Conservation (phyloP, 2,113 vertebrate genomes). For the Hiodon alosoides region DNA sequence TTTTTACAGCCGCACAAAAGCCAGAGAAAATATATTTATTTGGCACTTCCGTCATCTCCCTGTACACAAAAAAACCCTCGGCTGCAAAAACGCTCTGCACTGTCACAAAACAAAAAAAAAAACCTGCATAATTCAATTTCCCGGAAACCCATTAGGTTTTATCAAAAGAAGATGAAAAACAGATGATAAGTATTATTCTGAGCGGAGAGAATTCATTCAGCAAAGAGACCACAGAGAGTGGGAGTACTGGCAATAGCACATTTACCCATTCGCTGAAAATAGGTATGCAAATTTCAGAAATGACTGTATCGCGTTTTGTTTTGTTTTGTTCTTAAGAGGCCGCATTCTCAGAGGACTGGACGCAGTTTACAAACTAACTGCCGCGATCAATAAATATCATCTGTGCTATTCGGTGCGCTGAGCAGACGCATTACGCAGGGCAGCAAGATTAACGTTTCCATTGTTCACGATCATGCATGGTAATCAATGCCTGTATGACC, state of each 20-base stretch:
- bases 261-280: slow-evolving; percentile 17
- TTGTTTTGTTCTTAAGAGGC: slow-evolving; percentile 23
- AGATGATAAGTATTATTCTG: slow-evolving; percentile 58
- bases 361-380: too few species aligned
- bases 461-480: background rate
- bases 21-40: slow-evolving; percentile 2
- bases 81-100: slow-evolving; percentile 54
- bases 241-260: slow-evolving; percentile 31
- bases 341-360: too few species aligned
- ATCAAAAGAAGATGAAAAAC: slow-evolving; percentile 65
- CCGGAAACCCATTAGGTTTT: slow-evolving; percentile 65
- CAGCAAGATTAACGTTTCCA: background rate
- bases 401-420: too few species aligned
- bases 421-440: too few species aligned
- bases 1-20: slow-evolving; percentile 23
- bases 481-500: background rate
- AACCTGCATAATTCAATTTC: slow-evolving; percentile 64
- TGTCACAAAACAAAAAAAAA: slow-evolving; percentile 53
- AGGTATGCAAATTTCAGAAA: slow-evolving; percentile 31
- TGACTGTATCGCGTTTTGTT: slow-evolving; percentile 25
- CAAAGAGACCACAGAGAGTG: slow-evolving; percentile 36
- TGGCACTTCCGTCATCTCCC: slow-evolving; percentile 2
- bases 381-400: too few species aligned
- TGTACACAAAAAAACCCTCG: slow-evolving; percentile 33
- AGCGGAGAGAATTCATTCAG: slow-evolving; percentile 56